Evolutionary conservation across 2,797 vertebrate species (phyloP).

Genomic region (Pseudomugil tenellus): DNA sequence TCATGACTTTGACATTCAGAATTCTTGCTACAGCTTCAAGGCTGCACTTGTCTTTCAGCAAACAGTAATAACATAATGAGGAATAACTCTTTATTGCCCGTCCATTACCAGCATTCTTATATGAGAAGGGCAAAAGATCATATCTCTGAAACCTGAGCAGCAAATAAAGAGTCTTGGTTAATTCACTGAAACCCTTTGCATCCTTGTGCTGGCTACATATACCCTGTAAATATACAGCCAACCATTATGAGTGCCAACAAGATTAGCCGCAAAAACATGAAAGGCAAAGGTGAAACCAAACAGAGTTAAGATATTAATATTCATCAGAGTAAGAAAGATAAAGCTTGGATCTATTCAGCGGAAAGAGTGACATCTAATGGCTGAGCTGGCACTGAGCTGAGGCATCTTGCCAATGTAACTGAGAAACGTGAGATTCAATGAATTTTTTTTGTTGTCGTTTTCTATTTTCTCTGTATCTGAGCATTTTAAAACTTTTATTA

Average conservation of each 20-base stretch:
- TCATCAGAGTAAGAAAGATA: not conserved
- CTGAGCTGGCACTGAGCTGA: constrained; percentile 5
- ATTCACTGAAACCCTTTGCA: constrained; percentile 19
- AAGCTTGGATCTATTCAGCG: constrained; percentile 14
- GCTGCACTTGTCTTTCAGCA: constrained; percentile 54
- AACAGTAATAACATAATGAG: constrained; percentile 46
- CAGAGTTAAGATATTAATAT: constrained; percentile 1
- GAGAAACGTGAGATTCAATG: not conserved
- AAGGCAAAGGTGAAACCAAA: constrained; percentile 27
- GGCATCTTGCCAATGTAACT: not conserved
- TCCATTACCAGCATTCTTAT: constrained; percentile 12
- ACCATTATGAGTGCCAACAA: not conserved
- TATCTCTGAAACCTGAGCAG: constrained; percentile 28
- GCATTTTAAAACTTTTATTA: too few relatives aligned
- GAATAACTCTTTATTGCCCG: constrained; percentile 23
- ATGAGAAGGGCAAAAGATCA: constrained; percentile 23
- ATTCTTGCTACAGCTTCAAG: constrained; percentile 43
- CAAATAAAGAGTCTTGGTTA: constrained; percentile 10
- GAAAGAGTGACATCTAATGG: constrained; percentile 64
- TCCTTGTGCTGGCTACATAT: constrained; percentile 8
- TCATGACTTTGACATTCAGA: constrained; percentile 49
- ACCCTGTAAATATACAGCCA: not conserved
- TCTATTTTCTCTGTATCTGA: too few relatives aligned
- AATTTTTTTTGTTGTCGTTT: too few relatives aligned
- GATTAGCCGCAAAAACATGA: constrained; percentile 10